Base-by-base conservation (phyloP, 1,140 invertebrate genomes). In the Marisa cornuarietis region DNA sequence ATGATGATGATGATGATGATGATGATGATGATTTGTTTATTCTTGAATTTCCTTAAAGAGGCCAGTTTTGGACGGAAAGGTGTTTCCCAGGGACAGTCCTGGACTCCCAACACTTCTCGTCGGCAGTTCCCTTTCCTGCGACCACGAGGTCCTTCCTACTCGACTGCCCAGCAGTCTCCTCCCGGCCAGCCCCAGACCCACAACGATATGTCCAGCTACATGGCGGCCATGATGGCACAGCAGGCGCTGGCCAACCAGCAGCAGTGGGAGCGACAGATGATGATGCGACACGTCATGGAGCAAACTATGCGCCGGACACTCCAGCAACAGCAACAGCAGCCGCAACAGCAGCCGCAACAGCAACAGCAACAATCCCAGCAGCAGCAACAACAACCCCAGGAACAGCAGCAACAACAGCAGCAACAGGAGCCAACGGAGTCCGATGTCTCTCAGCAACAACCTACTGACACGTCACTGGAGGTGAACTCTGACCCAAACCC, bases 201-300 rank as follows among this genome's bases (percentile, higher is more conserved):
- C 51, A 76, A 26, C 31, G 62, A 76, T 13, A 31, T 76, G 26
- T 54, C 74, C 14, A 42, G 58, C 61, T 76, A 76, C 74, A 31
- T 76, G 61, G 61, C 58, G 22, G 74, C 74, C 74, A 65, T 76
- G 74, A 63, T 76, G n/a, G 74, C 74, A 11, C 74, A 76, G 74
- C 74, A 65, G 42, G 49, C 18, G 14, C 49, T 72, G 71, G 42
- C 49, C 49, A 63, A 76, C 58, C 74, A 76, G 74, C 24, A 63
- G 61, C 74, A 76, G 61, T 58, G 65, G 20, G 74, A 76, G 58
- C 54, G 54, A 14, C 54, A 58, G 54, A 58, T 58, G 54, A 31
- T 76, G 26, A 42, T 63, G 13, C 54, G 74, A n/a, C 65, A 76
- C 74, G 58, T 76, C 26, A 63, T 63, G 49, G 74, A 61, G 58